A percentile compares a stretch with the other conserved stretches of the same genome.
Evolutionary conservation across 2,888 invertebrate genomes (phyloP).

Genomic region (Troides helena): DNA sequence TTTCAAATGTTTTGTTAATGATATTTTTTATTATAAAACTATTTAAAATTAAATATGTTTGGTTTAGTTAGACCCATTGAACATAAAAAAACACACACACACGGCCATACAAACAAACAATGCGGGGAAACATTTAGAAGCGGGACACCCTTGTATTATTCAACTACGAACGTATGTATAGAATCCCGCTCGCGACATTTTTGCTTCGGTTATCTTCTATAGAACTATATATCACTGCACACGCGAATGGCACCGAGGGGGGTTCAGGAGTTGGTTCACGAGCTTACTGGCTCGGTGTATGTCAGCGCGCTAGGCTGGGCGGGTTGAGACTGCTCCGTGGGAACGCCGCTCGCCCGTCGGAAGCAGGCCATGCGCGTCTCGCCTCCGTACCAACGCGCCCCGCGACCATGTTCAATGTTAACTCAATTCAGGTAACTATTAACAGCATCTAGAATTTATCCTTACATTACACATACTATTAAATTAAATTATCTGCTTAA

Average conservation of each 20-base stretch:
- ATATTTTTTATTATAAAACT: neutral
- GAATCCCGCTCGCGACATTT: constrained; percentile 42
- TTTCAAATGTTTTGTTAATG: too few species aligned
- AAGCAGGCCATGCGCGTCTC: constrained; percentile 47
- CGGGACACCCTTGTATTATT: constrained; percentile 62
- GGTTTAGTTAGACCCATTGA: constrained; percentile 49
- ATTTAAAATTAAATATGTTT: constrained; percentile 15
- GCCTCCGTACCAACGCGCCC: constrained; percentile 38
- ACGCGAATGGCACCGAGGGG: constrained; percentile 40
- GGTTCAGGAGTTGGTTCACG: constrained; percentile 41
- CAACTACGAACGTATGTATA: constrained; percentile 69
- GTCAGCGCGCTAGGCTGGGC: constrained; percentile 62
- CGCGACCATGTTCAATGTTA: constrained; percentile 67
- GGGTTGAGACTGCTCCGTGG: constrained; percentile 58
- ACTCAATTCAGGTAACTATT: constrained; percentile 42
- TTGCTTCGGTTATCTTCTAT: constrained; percentile 35
- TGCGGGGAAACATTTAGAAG: constrained; percentile 52
- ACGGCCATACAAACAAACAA: constrained; percentile 55
- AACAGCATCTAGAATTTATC: constrained; percentile 11
- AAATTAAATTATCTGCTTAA: too few species aligned
- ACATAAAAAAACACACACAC: constrained; percentile 32
- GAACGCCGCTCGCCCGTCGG: constrained; percentile 30
- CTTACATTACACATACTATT: too few species aligned
- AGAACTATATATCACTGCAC: constrained; percentile 48
- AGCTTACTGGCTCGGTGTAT: constrained; percentile 50